Evolutionary conservation across 1,140 invertebrate species (phyloP).

Genomic region (Acromyrmex heyeri): DNA sequence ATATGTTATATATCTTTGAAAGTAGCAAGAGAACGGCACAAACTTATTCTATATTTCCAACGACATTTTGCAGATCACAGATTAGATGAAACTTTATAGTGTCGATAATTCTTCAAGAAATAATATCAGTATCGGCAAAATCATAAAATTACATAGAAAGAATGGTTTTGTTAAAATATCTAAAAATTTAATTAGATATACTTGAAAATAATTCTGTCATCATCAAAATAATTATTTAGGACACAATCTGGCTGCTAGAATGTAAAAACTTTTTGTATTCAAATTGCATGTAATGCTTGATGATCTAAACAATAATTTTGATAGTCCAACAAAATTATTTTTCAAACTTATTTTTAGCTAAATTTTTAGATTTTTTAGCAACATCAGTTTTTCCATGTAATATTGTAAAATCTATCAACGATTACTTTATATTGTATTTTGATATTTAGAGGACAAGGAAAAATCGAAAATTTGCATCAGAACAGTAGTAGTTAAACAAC

Average conservation of each 20-base stretch:
- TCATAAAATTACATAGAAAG: too few species aligned
- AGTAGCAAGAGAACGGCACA: background rate
- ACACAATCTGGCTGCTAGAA: too few species aligned
- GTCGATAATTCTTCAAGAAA: background rate
- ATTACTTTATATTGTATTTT: background rate
- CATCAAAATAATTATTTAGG: too few species aligned
- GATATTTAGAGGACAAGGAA: background rate
- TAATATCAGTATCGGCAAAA: background rate
- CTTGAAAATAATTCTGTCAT: too few species aligned
- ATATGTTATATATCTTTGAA: background rate
- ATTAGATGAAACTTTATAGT: background rate
- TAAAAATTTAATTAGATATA: too few species aligned
- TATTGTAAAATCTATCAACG: background rate
- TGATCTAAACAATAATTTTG: too few species aligned
- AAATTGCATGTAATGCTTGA: too few species aligned
- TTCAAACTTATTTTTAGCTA: too few species aligned
- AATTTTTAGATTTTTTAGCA: too few species aligned
- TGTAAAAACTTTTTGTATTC: too few species aligned
- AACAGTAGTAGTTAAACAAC: background rate
- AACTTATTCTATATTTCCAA: background rate
- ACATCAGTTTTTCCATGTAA: background rate
- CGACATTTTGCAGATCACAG: background rate
- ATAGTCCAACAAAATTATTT: too few species aligned
- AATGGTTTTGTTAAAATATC: too few species aligned
- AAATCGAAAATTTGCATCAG: background rate